Base-by-base conservation (phyloP, 92 coral and sea anemone species). In the Blastomussa wellsi region DNA sequence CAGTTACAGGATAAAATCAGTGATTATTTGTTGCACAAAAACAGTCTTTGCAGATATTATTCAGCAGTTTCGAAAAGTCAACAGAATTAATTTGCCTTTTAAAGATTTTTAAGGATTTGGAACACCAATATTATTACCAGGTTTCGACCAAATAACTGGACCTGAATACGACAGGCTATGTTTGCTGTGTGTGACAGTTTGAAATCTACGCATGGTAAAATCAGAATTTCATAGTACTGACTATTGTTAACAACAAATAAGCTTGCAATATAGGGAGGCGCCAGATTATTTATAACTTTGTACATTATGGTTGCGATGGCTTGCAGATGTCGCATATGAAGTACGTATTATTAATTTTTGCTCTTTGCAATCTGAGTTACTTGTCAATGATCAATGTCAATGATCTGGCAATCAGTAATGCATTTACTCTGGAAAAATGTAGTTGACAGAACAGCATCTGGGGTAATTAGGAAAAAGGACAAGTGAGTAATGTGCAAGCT, bases 391-490 rank as follows among this genome's bases (percentile, higher is more conserved):
- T n/a, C n/a, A n/a, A n/a, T n/a, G n/a, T 83, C 28, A 74, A 83
- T 38, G 80, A 83, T 64, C 74, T 83, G 57, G 37, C 74, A 29
- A 29, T 83, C 62, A 55, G 60, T 37, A 69, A 81, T 47, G 66
- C 85, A 14, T 71, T 33, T n/a, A 19, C 35, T 82, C 36, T 37
- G 87, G 74, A 83, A 55, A 73, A 74, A 24, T 55, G 87, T 84
- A 22, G 87, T 74, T 69, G 80, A 74, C 55, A 84, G 75, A 26
- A 84, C 81, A 20, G 55, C 74, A 36, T 74, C 87, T 8, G 87
- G 74, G 29, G 74, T 16, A 57, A 16, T 57, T 4, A 57, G 19
- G 65, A 57, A 57, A 57, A n/a, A n/a, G 65, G 65, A 57, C 65
- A 57, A 24, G 22, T 57, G 19, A 10, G 65, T 24, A 57, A 57